Evolutionary conservation across 92 coral and sea anemone genomes (phyloP).

Genomic region (Meandrina meandrites): DNA sequence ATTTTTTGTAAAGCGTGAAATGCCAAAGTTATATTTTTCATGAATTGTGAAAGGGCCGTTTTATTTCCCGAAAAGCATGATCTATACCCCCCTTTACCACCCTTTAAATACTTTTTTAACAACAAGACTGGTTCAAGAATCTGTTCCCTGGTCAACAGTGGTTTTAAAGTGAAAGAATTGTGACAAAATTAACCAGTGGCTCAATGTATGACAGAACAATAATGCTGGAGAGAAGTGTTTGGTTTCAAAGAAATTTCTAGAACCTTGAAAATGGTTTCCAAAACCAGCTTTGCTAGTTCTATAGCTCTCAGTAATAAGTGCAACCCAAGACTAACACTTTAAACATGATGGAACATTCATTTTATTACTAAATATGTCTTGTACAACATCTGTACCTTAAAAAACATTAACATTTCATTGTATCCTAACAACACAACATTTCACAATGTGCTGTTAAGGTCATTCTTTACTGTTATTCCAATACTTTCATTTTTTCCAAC

Average conservation of each 20-base stretch:
- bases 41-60: too few relatives aligned
- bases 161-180: not conserved
- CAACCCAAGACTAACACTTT: not conserved
- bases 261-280: not conserved
- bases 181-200: not conserved
- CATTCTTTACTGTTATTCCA: not conserved
- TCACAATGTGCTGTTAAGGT: not conserved
- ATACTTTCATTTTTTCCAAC: not conserved
- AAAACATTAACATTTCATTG: not conserved
- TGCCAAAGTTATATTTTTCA: too few relatives aligned
- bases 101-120: too few relatives aligned
- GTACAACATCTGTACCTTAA: not conserved
- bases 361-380: conserved; percentile 22
- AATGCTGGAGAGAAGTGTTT: not conserved
- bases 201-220: not conserved
- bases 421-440: not conserved
- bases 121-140: too few relatives aligned
- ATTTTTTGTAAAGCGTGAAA: too few relatives aligned
- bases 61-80: too few relatives aligned
- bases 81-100: too few relatives aligned
- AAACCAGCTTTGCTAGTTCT: too few relatives aligned
- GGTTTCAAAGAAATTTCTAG: too few relatives aligned
- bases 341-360: not conserved
- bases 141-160: too few relatives aligned
- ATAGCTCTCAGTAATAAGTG: not conserved